Percentiles rank a stretch among this genome's conserved stretches.
Evolutionary conservation across 1,140 invertebrate genomes (phyloP).

Genomic region (Sarcophaga peregrina): DNA sequence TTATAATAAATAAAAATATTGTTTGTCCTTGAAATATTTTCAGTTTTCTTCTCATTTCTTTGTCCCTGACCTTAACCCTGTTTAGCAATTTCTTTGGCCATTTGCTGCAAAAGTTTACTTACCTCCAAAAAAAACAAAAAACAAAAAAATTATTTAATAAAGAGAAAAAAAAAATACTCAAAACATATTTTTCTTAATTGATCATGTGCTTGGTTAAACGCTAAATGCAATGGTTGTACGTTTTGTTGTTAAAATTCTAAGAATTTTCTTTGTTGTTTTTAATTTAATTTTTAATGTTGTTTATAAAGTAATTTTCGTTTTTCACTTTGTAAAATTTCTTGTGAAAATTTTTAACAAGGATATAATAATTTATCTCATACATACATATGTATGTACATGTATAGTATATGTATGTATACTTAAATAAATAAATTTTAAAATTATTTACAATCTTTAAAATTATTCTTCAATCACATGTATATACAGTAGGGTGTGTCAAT

Average conservation of each 20-base stretch:
- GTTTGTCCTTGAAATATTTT: background rate
- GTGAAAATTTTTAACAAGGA: too few species aligned
- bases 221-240: too few species aligned
- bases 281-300: background rate
- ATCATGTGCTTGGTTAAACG: background rate
- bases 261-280: background rate
- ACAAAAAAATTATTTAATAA: background rate
- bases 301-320: background rate
- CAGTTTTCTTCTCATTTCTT: background rate
- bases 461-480: too few species aligned
- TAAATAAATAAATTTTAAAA: too few species aligned
- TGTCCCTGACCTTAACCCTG: slow-evolving; percentile 9
- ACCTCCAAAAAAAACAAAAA: background rate
- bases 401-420: too few species aligned
- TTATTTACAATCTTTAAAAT: too few species aligned
- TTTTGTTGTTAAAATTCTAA: background rate
- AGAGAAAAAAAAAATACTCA: too few species aligned
- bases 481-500: too few species aligned
- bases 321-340: too few species aligned
- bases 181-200: background rate
- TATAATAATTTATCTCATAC: too few species aligned
- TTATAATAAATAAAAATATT: background rate
- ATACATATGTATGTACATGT: too few species aligned
- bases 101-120: background rate
- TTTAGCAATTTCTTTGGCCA: background rate